Evolutionary conservation across 2,888 invertebrate species (phyloP), one percentile per base, ranked within the genome.

Genomic region (Abscondita cerata): DNA sequence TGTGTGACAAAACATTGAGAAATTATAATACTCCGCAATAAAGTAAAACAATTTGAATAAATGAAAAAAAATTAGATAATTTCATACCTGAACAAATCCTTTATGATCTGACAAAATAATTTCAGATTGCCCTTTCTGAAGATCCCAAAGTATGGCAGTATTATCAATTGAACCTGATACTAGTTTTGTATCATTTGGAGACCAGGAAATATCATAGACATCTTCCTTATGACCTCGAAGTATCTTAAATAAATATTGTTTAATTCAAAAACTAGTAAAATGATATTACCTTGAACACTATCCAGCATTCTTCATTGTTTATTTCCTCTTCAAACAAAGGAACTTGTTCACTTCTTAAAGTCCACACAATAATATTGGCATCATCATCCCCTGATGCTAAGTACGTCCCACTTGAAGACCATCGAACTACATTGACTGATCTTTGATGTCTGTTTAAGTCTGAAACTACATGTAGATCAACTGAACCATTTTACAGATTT

Each of bases 111-210:
- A 82, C 38, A 93, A 80, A 68, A 93, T 89, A 33, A 84, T 81
- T 48, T 84, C 81, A 64, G 87, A 88, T 70, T 86, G 86, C 0
- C 90, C 95, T 80, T 92, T 92, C 1, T 83, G 80, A 4, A 96
- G 83, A 79, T 98, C 94, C 97, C 98, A 98, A 48, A 97, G 73
- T 55, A 98, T 89, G 8, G 96, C 91, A 51, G 93, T 92, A 76
- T 97, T 98, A 79, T 98, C 98, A 2, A 98, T 93, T 0, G 97
- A 97, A 0, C 96, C 96, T 1, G 96, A 95, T 0, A 95, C 85
- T 0, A 96, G 78, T 70, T 85, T 89, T 54, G 81, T 80, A 0
- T 92, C 90, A 78, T 94, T 89, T 0, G 90, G 86, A 55, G 96
- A 92, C 98, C 98, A 98, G 71, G 91, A 88, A 15, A 98, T 79